Evolutionary conservation across 2,113 vertebrate species (phyloP).

Genomic region (Serinus canaria): DNA sequence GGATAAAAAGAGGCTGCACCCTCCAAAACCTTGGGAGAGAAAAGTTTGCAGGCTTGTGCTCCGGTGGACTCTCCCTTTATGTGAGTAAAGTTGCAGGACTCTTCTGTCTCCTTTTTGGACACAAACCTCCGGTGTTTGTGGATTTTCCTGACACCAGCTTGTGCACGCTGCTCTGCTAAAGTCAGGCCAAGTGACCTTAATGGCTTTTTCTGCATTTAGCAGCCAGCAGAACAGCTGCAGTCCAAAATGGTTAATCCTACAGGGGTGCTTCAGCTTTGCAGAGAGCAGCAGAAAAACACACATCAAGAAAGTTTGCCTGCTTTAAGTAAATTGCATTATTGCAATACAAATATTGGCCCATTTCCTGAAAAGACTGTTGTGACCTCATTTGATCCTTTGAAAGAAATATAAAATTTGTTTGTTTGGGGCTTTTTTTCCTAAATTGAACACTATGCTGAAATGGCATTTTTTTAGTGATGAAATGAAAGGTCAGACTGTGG

Average conservation of each 20-base stretch:
- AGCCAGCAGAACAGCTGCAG: background rate
- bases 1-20: rapidly evolving
- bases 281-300: background rate
- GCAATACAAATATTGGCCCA: background rate
- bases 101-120: background rate
- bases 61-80: rapidly evolving
- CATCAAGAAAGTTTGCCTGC: background rate
- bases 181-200: background rate
- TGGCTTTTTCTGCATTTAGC: background rate
- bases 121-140: background rate
- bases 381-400: background rate
- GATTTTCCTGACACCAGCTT: background rate
- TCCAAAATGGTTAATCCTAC: background rate
- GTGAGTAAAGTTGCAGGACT: rapidly evolving
- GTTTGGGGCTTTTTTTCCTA: background rate
- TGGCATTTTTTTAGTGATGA: background rate
- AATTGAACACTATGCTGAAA: background rate
- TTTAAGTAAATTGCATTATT: background rate
- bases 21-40: rapidly evolving
- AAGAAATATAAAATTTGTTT: background rate
- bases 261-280: background rate
- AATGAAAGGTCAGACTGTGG: background rate
- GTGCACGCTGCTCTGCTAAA: background rate
- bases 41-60: rapidly evolving
- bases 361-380: background rate